Conservation (phyloP, 2,113 vertebrate genomes). For the Pluvialis apricaria region DNA sequence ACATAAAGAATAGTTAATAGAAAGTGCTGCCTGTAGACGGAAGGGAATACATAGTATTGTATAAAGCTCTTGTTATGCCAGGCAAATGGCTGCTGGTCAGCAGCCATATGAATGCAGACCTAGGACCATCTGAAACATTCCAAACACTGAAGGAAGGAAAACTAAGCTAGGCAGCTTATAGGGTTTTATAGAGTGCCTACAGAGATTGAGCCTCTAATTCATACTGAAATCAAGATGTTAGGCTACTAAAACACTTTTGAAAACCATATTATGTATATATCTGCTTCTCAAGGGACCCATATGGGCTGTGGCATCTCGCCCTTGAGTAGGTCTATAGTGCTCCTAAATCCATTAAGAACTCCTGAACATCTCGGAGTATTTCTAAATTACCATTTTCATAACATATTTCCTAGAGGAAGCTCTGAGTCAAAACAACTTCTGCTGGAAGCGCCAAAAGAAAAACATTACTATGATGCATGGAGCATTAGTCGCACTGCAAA, state of each 20-base stretch:
- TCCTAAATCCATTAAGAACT: not conserved
- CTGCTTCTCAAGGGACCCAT: not conserved
- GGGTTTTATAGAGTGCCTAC: not conserved
- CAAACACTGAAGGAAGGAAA: not conserved
- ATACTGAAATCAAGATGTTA: not conserved
- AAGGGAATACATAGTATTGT: not conserved
- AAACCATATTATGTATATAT: not conserved
- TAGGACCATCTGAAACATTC: not conserved
- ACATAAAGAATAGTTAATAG: not conserved
- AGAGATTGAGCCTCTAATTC: not conserved
- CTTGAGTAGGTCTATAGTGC: not conserved
- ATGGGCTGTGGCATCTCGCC: not conserved
- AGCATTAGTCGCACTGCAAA: conserved; percentile 18
- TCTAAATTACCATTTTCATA: not conserved
- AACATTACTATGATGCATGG: conserved; percentile 52
- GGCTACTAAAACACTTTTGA: not conserved
- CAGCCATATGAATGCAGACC: not conserved
- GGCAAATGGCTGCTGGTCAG: not conserved
- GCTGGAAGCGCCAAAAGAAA: conserved; percentile 10
- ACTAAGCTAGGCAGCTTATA: not conserved
- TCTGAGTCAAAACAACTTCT: conserved; percentile 7
- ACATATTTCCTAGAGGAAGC: not conserved
- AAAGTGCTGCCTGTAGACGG: not conserved
- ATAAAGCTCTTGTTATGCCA: not conserved
- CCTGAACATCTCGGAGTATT: not conserved